These are phyloP conservation scores for Tenodera sinensis DNA, from an alignment of 2,888 invertebrate species.

Conservation along the genomic window DNA sequence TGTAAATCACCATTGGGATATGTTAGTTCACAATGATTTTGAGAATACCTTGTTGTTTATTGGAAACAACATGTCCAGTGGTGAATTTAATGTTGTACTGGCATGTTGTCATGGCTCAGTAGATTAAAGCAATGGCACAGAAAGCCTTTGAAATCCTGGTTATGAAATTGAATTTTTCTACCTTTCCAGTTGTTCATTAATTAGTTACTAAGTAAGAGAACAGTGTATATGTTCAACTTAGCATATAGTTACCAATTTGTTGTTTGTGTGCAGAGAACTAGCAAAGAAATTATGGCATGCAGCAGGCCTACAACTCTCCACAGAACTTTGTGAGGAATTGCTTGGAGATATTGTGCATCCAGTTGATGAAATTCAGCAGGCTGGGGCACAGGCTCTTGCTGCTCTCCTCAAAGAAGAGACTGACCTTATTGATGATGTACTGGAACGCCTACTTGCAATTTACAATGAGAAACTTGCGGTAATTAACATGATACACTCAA, in stretches of 20 bases:
- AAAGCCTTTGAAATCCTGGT: too few relatives aligned
- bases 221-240: neutral
- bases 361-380: constrained; percentile 75
- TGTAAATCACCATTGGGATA: too few relatives aligned
- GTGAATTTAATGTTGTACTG: too few relatives aligned
- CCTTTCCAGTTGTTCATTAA: too few relatives aligned
- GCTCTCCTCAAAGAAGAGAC: constrained; percentile 57
- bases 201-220: neutral
- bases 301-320: constrained; percentile 51
- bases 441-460: constrained; percentile 64
- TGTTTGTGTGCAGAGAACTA: constrained; percentile 46
- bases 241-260: neutral
- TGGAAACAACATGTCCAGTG: too few relatives aligned
- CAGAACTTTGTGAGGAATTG: constrained; percentile 52
- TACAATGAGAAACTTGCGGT: constrained; percentile 75
- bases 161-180: too few relatives aligned
- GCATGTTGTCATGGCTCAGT: too few relatives aligned
- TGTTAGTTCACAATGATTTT: too few relatives aligned
- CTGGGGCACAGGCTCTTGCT: constrained; percentile 77
- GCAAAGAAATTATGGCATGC: constrained; percentile 62
- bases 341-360: constrained; percentile 74
- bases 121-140: too few relatives aligned
- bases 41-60: too few relatives aligned
- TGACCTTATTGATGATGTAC: constrained; percentile 52
- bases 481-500: constrained; percentile 19